Evolutionary conservation across 92 coral and sea anemone species (phyloP), one percentile per base, ranked within the genome.

Genomic region (Parazoanthus atlanticus): DNA sequence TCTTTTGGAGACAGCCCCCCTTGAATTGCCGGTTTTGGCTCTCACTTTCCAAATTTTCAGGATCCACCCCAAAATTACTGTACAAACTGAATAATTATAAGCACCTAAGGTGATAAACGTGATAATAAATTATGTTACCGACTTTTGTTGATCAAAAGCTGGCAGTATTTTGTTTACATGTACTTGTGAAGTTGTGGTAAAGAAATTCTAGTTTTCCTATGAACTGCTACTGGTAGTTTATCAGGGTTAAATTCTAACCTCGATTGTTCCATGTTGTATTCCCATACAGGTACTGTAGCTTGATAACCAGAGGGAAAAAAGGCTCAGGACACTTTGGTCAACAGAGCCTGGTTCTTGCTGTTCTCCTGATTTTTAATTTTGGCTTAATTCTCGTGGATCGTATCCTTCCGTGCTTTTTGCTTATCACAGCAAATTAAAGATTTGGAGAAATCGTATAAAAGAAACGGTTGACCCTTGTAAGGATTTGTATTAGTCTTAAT

Each of bases 311-410:
- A 81, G 89, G 90, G 30, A 95, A 89, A 80, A 91, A 85, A 67
- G 67, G 78, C 47, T 80, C 88, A 28, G 87, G 87, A 19, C 58
- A 15, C 21, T 34, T 90, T n/a, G 40, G 84, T 3, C 86, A 77
- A 4, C 88, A 91, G 76, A 85, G 94, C 74, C 66, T 95, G 17
- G 89, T 94, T 88, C 90, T 95, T 85, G 91, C 90, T 54, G 47
- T 95, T 46, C 86, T 97, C 74, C 80, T 97, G 17, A 89, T 97
- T 74, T 93, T 97, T 73, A 97, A 97, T 81, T 95, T 93, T 95
- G 99, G 99, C 2, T 88, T 97, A 66, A 81, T 97, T 10, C 91
- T 97, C 61, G 98, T 97, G 7, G 99, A 97, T 88, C 99, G 78
- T 97, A 97, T 97, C 99, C 96, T 97, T 93, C 86, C 67, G 29